Evolutionary conservation across 2,797 vertebrate species (phyloP).

Genomic region (Urophycis tenuis): DNA sequence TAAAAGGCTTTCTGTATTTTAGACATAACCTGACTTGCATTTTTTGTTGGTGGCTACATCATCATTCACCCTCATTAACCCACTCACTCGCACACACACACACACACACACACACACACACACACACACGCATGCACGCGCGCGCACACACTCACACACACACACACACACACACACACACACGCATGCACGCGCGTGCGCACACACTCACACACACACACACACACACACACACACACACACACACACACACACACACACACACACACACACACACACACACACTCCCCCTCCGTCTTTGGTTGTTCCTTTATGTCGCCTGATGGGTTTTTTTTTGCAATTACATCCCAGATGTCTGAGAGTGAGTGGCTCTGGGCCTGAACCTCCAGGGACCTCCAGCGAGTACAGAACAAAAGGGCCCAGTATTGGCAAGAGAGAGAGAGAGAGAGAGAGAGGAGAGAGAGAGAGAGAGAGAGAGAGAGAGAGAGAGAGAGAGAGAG

Average conservation of each 20-base stretch:
- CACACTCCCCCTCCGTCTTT: not conserved
- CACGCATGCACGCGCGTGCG: too few species aligned
- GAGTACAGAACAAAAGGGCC: conserved; percentile 1
- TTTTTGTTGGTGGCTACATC: not conserved
- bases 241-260: not conserved
- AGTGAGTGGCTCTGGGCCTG: not conserved
- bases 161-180: too few species aligned
- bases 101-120: too few species aligned
- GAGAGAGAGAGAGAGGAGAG: not conserved
- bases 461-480: not conserved
- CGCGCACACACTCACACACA: too few species aligned
- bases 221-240: not conserved
- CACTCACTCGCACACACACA: too few species aligned
- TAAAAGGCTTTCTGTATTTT: conserved; percentile 61
- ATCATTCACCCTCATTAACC: not conserved
- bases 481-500: not conserved
- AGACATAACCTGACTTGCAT: conserved; percentile 14
- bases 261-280: not conserved
- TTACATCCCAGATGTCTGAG: not conserved
- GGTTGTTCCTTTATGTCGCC: not conserved
- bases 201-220: not conserved
- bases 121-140: too few species aligned
- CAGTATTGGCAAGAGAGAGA: not conserved
- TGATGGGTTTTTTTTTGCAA: conserved; percentile 10
- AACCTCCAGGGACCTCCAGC: conserved; percentile 1